Evolutionary conservation across 2,797 vertebrate genomes (phyloP), one percentile per base, ranked within the genome.

Genomic region (Poeciliopsis turneri): DNA sequence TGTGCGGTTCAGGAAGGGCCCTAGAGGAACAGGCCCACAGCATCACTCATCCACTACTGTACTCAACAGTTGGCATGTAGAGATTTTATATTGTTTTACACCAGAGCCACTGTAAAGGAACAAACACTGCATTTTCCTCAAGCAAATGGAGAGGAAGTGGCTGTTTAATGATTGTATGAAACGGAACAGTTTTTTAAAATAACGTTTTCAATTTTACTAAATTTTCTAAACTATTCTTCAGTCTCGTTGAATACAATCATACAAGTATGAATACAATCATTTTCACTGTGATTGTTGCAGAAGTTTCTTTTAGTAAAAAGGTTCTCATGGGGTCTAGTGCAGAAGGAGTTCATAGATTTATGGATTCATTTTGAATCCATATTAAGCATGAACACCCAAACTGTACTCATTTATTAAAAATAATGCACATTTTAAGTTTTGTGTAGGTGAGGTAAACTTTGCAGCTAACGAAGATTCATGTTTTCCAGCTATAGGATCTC

Each of bases 391-490:
- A 70, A 45, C 39, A 45, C 64, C 8, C 16, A 66, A 66, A 36
- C 33, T 66, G 61, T 12, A 2, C 23, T 68, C 36, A 41, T 68
- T 41, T 41, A 68, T 23, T 41, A 10, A 68, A 68, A 25, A 12
- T 43, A 41, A 68, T 30, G 18, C 39, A 41, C 10, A 15, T 43
- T 43, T 41, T 41, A 68, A 23, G 64, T 41, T 41, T 68, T 41
- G 36, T 43, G 64, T 68, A 25, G 39, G 39, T 25, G 39, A 41
- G 64, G 64, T 2, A 43, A 23, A 68, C 23, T 20, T 68, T 68
- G 64, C 64, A 25, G 36, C 39, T 43, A 68, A 68, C 36, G 1
- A 68, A 70, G 68, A 71, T 71, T 45, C 68, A 71, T 71, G 43
- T 18, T 70, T 70, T 46, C n/a, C 5, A 70, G 6, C 68, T 28